Percentiles rank a stretch among this genome's conserved stretches.
Conservation (phyloP, 2,113 vertebrate species). For the Stictonetta naevosa region DNA sequence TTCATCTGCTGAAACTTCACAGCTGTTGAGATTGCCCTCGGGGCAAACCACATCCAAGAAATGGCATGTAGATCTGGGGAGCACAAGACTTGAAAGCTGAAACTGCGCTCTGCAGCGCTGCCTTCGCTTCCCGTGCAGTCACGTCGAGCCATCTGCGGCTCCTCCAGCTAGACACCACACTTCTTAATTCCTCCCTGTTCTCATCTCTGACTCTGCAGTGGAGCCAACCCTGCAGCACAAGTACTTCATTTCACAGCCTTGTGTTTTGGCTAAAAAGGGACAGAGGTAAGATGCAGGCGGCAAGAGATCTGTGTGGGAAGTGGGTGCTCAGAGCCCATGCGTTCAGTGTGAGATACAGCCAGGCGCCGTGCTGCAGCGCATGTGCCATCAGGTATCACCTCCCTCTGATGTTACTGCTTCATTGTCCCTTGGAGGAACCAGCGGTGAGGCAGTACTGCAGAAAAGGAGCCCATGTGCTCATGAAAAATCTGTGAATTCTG, state of each 20-base stretch:
- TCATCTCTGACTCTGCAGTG: not conserved
- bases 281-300: not conserved
- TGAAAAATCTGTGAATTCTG: not conserved
- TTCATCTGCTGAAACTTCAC: slow-evolving; percentile 55
- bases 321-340: not conserved
- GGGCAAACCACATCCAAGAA: slow-evolving; percentile 71
- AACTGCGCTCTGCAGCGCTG: not conserved
- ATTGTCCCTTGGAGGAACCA: fast-evolving
- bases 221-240: not conserved
- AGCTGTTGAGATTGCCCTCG: slow-evolving; percentile 51
- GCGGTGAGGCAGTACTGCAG: not conserved
- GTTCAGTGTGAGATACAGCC: not conserved
- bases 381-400: not conserved
- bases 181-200: not conserved
- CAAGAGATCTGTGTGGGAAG: not conserved
- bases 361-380: fast-evolving
- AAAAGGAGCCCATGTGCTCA: fast-evolving
- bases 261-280: not conserved
- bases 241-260: not conserved
- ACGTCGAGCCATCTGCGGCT: not conserved
- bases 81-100: slow-evolving; percentile 44
- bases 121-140: not conserved
- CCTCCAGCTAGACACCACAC: fast-evolving
- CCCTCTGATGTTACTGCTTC: fast-evolving
- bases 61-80: slow-evolving; percentile 57